Evolutionary conservation across 2,113 vertebrate species (phyloP).

Genomic region (Probosciger aterrimus): DNA sequence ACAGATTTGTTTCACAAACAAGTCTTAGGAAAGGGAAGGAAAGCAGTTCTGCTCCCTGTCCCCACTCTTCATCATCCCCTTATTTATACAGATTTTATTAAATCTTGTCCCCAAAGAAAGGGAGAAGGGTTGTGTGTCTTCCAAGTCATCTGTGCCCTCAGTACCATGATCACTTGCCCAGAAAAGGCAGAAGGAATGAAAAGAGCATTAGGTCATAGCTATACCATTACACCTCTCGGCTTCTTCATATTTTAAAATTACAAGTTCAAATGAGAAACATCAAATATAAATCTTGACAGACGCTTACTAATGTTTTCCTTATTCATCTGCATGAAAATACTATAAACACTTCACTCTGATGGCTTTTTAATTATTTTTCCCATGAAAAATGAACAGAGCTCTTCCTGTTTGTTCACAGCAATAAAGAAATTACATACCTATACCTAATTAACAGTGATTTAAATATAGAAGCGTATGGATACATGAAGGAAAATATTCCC

Average conservation of each 20-base stretch:
- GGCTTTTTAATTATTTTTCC: not conserved
- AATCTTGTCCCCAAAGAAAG: not conserved
- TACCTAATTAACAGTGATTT: slow-evolving; percentile 2
- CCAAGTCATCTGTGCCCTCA: not conserved
- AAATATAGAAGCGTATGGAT: slow-evolving; percentile 39
- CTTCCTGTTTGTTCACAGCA: slow-evolving; percentile 43
- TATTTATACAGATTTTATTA: not conserved
- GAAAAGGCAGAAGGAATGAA: not conserved
- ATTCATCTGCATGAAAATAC: not conserved
- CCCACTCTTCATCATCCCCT: not conserved
- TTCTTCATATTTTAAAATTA: not conserved
- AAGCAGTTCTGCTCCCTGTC: not conserved
- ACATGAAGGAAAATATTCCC: not conserved
- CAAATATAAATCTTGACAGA: not conserved
- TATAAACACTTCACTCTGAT: not conserved
- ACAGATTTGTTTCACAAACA: not conserved
- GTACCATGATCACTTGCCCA: not conserved
- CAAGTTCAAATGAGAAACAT: slow-evolving; percentile 7
- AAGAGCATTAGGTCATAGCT: not conserved
- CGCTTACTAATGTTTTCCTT: not conserved
- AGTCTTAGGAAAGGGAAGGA: not conserved
- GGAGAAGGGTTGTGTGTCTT: not conserved
- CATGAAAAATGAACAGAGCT: not conserved
- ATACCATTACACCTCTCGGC: not conserved
- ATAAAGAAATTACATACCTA: slow-evolving; percentile 13